Base-by-base conservation (phyloP, 2,113 vertebrate genomes). In the Delphinapterus leucas region DNA sequence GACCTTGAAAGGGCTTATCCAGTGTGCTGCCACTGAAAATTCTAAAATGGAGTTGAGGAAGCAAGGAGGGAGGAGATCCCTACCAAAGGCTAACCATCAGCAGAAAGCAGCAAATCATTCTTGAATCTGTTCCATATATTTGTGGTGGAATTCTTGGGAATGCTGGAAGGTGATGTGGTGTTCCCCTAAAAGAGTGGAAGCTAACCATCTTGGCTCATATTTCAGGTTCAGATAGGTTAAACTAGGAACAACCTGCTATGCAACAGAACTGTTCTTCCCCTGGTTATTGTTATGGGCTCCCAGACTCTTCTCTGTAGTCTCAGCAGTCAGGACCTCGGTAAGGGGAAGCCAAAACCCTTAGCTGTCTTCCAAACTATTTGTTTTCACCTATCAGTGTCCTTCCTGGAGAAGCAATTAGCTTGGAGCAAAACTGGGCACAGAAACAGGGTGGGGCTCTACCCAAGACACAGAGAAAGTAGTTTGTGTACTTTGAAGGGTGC, bases 371-470 rank as follows among this genome's bases (percentile, higher is more conserved):
- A 44, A n/a, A 49, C 83, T 96, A n/a, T 63, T 88, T 95, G 91
- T 91, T 94, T 96, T 68, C 67, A 73, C 28, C 73, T 49, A 60
- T 68, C 41, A 23, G 77, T 71, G 76, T 95, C 36, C 17, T 95
- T 97, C 88, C 55, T 94, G 47, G 77, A 86, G 82, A 92, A 87
- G 80, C 60, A 44, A 85, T 68, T 77, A 74, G 70, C 91, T 95
- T 18, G 12, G 65, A 94, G 82, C 81, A 96, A 81, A 92, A 96
- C 76, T 96, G 58, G 49, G 61, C 93, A 83, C 5, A 82, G 95
- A 94, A 65, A 77, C 14, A 65, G 47, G 77, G 49, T 65, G 15
- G 74, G 7, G 93, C n/a, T 71, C 60, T 26, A 31, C 33, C 17
- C 13, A 73, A 63, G 11, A 26, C 86, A 76, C 71, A 93, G 71